A percentile compares a stretch with the other conserved stretches of the same genome.
Evolutionary conservation across 2,797 vertebrate species (phyloP).

Genomic region (Netta rufina): DNA sequence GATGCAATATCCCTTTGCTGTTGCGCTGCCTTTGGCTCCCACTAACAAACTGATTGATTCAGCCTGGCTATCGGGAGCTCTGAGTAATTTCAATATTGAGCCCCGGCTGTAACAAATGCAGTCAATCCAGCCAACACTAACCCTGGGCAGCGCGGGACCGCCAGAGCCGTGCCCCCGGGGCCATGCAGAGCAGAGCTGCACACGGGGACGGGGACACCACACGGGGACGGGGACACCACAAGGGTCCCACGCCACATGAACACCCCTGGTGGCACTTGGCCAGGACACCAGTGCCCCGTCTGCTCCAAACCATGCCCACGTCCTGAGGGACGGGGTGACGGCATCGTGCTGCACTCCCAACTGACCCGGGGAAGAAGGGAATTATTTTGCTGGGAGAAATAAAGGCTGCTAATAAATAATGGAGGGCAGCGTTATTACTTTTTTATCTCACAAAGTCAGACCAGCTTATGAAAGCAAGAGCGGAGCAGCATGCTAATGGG

Average conservation of each 20-base stretch:
- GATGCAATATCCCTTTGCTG: rapidly evolving
- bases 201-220: no score
- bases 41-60: slow-evolving; percentile 44
- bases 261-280: background rate
- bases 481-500: slow-evolving; percentile 66
- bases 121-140: slow-evolving; percentile 2
- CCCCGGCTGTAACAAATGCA: slow-evolving; percentile 25
- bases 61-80: background rate
- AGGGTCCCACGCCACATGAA: background rate
- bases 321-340: background rate
- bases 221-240: no score
- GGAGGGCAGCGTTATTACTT: slow-evolving; percentile 71
- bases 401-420: slow-evolving; percentile 69
- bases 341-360: rapidly evolving
- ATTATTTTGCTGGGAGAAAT: slow-evolving; percentile 24
- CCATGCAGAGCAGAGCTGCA: no score
- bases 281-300: background rate
- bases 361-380: background rate
- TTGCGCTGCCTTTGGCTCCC: background rate
- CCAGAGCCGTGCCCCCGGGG: rapidly evolving
- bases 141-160: background rate
- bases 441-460: slow-evolving; percentile 74
- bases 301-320: background rate
- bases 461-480: slow-evolving; percentile 63
- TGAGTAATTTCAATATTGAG: slow-evolving; percentile 59